These are phyloP conservation scores for Myotis daubentonii DNA, from an alignment of 2,797 vertebrate genomes.

Conservation along the genomic window DNA sequence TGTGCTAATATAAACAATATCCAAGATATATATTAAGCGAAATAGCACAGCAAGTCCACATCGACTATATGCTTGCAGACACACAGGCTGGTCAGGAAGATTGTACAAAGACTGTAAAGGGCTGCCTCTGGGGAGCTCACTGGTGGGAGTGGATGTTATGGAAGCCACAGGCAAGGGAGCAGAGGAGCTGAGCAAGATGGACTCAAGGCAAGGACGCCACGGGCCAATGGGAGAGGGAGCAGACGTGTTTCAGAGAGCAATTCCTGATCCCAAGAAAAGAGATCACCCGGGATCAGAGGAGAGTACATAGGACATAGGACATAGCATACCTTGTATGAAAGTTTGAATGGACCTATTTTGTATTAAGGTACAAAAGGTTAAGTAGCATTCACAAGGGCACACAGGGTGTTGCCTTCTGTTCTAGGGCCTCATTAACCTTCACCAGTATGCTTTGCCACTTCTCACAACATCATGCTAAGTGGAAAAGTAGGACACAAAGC, in stretches of 20 bases:
- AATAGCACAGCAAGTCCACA: rapidly evolving
- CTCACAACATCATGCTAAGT: background rate
- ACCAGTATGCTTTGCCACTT: background rate
- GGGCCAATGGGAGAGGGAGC: background rate
- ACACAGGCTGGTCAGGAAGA: background rate
- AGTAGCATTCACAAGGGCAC: background rate
- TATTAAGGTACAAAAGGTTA: background rate
- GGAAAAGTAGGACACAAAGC: background rate
- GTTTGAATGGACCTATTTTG: background rate
- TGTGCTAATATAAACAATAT: background rate
- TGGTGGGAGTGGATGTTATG: background rate
- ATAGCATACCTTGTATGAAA: background rate
- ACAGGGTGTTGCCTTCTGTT: background rate
- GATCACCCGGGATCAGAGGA: background rate
- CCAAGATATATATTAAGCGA: background rate
- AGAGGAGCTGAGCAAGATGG: background rate
- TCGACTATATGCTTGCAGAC: rapidly evolving
- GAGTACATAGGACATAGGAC: background rate
- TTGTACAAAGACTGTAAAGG: background rate
- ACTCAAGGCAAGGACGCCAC: background rate
- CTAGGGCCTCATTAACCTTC: background rate
- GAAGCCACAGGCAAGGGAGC: background rate
- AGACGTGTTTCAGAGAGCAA: background rate
- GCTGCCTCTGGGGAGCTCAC: background rate
- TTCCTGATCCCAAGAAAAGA: background rate